A percentile compares a stretch with the other conserved stretches of the same genome.
phyloP scores from a whole-genome alignment of 2,888 invertebrate species.

The Plagodis dolabraria region DNA sequence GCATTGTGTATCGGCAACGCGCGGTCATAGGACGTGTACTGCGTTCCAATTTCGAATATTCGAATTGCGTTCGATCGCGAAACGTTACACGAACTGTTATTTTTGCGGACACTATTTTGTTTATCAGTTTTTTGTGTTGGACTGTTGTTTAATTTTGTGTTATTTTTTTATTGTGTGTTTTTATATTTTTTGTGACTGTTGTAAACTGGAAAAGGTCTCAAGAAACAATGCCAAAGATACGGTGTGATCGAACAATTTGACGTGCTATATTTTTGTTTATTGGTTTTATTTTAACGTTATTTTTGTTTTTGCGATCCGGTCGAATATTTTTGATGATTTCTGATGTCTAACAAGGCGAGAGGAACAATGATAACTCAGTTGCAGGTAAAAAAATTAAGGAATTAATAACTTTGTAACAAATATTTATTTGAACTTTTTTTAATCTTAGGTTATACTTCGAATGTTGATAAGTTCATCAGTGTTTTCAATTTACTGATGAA shows the following conservation, averaged over 20 bases:
- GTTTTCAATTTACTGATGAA: no score
- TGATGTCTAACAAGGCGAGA: constrained; percentile 74
- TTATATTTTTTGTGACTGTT: constrained; percentile 51
- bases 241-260: constrained; percentile 70
- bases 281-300: constrained; percentile 53
- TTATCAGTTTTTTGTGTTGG: constrained; percentile 55
- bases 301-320: constrained; percentile 39
- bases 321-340: constrained; percentile 60
- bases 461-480: no score
- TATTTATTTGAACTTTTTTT: no score
- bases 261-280: constrained; percentile 62
- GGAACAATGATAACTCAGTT: constrained; percentile 78
- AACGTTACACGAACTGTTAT: constrained; percentile 56
- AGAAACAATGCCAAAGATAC: constrained; percentile 75
- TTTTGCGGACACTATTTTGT: constrained; percentile 52
- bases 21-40: constrained; percentile 65
- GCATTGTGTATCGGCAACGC: constrained; percentile 80
- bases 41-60: constrained; percentile 53
- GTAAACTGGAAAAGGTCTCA: constrained; percentile 42
- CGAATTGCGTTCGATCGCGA: constrained; percentile 67
- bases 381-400: constrained; percentile 61
- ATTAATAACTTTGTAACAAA: no score
- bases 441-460: no score
- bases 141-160: constrained; percentile 57
- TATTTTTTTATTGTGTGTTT: constrained; percentile 52